These are phyloP conservation scores for Agrypnia vestita DNA, from an alignment of 1,140 invertebrate genomes.

Conservation along the genomic window DNA sequence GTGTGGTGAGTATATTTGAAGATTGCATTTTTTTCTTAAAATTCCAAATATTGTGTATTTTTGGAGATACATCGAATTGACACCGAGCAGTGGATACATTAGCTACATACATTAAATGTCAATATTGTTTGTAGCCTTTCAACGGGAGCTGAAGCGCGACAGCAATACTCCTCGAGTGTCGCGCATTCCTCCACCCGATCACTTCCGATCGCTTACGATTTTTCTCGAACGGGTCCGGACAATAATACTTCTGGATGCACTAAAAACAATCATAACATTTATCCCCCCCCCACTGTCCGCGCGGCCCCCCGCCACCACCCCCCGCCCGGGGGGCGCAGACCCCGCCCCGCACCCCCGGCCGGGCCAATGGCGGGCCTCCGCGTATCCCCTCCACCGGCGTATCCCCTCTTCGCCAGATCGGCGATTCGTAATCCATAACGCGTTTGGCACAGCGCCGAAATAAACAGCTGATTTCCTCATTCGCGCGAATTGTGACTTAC, in stretches of 20 bases:
- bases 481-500: background rate
- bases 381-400: slow-evolving; percentile 20
- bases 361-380: slow-evolving; percentile 12
- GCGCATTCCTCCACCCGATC: background rate
- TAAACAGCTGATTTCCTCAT: slow-evolving; percentile 21
- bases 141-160: no score
- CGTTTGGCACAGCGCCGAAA: slow-evolving; percentile 11
- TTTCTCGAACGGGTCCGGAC: slow-evolving; percentile 23
- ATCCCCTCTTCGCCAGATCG: slow-evolving; percentile 8
- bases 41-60: no score
- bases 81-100: no score
- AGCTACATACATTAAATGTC: no score
- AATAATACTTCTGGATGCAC: slow-evolving; percentile 42
- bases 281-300: slow-evolving; percentile 18
- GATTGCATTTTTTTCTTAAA: no score
- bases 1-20: no score
- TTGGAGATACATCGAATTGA: no score
- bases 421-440: background rate
- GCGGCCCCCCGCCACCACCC: slow-evolving; percentile 16
- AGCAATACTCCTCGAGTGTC: no score
- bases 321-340: background rate
- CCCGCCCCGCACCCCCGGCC: slow-evolving; percentile 30
- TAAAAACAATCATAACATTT: slow-evolving; percentile 49
- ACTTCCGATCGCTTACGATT: slow-evolving; percentile 21
- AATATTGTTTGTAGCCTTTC: no score